Evolutionary conservation across 2,797 vertebrate species (phyloP).

Genomic region (Etheostoma perlongum): DNA sequence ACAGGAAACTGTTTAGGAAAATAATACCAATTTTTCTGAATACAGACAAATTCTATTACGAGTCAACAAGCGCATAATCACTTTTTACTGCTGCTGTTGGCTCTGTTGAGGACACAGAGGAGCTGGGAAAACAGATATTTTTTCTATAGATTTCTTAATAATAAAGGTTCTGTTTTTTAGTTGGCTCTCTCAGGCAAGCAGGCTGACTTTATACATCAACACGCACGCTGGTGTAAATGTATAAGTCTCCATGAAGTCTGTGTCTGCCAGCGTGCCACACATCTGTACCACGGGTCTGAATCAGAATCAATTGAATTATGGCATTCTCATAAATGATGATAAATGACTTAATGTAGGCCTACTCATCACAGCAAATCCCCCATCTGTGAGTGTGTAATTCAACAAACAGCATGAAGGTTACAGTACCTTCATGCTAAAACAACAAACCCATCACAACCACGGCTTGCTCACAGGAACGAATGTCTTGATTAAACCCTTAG

Average conservation of each 20-base stretch:
- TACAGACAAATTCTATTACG: background rate
- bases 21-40: background rate
- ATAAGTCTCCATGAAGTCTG: slow-evolving; percentile 9
- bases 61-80: background rate
- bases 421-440: background rate
- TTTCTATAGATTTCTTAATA: background rate
- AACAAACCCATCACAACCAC: background rate
- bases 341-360: background rate
- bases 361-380: background rate
- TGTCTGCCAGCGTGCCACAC: background rate
- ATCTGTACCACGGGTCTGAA: background rate
- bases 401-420: background rate
- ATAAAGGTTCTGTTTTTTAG: background rate
- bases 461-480: background rate
- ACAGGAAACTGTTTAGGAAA: too few relatives aligned
- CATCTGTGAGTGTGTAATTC: background rate
- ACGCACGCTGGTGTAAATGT: background rate
- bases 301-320: background rate
- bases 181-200: background rate
- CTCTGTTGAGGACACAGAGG: background rate
- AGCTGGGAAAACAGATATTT: background rate
- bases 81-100: background rate
- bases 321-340: background rate
- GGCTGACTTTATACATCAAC: too few relatives aligned
- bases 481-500: slow-evolving; percentile 2